These are phyloP conservation scores for Fragum whitleyi DNA, from an alignment of 2,888 invertebrate species.

Conservation along the genomic window DNA sequence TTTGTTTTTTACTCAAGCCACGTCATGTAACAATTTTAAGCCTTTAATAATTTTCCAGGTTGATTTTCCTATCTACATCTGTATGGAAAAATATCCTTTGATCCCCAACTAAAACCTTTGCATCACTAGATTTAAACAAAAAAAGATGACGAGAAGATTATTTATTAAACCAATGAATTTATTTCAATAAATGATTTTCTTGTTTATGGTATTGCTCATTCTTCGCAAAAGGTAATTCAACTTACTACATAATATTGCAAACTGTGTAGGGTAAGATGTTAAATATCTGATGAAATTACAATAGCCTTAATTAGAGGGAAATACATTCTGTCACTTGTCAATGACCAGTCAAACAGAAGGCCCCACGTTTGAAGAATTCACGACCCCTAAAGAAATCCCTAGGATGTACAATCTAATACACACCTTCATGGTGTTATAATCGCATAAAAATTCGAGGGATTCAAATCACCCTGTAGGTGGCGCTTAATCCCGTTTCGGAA, in stretches of 20 bases:
- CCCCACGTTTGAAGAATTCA: not conserved
- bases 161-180: too few relatives aligned
- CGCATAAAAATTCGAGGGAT: slow-evolving; percentile 28
- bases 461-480: slow-evolving; percentile 12
- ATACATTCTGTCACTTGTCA: not conserved
- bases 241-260: not conserved
- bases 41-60: too few relatives aligned
- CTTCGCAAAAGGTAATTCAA: not conserved
- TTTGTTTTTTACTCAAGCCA: too few relatives aligned
- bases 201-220: too few relatives aligned
- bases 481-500: slow-evolving; percentile 19
- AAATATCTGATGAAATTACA: not conserved
- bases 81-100: too few relatives aligned
- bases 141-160: too few relatives aligned
- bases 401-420: slow-evolving; percentile 33
- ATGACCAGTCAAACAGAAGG: not conserved
- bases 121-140: too few relatives aligned
- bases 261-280: not conserved
- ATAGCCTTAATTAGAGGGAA: not conserved
- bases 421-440: slow-evolving; percentile 41
- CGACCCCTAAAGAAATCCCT: not conserved
- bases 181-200: too few relatives aligned
- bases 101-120: too few relatives aligned
- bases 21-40: too few relatives aligned
- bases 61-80: too few relatives aligned